Conservation (phyloP, 1,140 invertebrate species). For the Tachypleus tridentatus region DNA sequence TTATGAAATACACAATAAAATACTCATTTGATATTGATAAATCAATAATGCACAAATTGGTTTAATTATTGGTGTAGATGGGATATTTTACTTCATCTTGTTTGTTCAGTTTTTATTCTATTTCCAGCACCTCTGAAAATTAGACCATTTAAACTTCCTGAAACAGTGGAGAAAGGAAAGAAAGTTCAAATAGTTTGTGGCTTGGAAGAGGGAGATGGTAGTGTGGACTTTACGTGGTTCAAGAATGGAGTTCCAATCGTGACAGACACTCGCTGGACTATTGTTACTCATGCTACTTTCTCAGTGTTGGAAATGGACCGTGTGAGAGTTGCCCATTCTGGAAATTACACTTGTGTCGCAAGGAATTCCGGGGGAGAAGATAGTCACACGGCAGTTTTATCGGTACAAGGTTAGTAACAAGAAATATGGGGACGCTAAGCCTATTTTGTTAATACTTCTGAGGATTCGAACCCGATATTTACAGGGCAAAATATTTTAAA, state of each 20-base stretch:
- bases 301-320: constrained; percentile 32
- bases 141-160: constrained; percentile 15
- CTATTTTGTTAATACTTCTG: too few species aligned
- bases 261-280: constrained; percentile 2
- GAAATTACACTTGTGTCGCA: constrained; percentile 52
- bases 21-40: too few species aligned
- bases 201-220: constrained; percentile 1
- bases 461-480: too few species aligned
- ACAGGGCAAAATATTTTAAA: too few species aligned
- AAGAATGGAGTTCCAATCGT: constrained; percentile 8
- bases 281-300: constrained; percentile 8
- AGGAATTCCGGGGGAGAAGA: constrained; percentile 33
- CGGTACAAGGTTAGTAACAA: constrained; percentile 18
- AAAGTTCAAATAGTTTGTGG: constrained; percentile 12
- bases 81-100: too few species aligned
- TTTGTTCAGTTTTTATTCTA: too few species aligned
- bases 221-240: constrained; percentile 13
- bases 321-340: constrained; percentile 30
- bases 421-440: not conserved
- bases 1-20: too few species aligned
- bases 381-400: constrained; percentile 16
- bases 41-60: too few species aligned
- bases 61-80: too few species aligned
- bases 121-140: not conserved
- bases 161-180: constrained; percentile 11